Conservation (phyloP, 2,888 invertebrate species). For the Meteorus colon region DNA sequence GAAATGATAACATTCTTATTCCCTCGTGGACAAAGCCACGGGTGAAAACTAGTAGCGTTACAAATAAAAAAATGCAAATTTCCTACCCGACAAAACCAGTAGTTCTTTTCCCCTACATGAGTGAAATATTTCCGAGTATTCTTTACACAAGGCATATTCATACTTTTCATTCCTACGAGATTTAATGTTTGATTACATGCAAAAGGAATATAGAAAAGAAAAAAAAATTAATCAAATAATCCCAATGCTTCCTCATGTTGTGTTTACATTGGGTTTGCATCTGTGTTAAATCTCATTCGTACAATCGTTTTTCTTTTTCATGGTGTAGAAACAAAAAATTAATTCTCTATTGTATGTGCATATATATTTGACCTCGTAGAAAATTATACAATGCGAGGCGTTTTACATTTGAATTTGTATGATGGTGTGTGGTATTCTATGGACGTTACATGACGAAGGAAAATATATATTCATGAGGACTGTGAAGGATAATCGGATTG, state of each 20-base stretch:
- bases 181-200: not conserved
- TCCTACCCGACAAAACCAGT: no score
- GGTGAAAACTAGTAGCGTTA: no score
- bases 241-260: not conserved
- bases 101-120: no score
- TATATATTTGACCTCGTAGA: not conserved
- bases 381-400: not conserved
- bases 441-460: not conserved
- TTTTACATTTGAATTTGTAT: not conserved
- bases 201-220: not conserved
- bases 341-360: not conserved
- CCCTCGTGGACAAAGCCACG: no score
- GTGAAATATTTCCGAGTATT: no score
- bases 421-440: not conserved
- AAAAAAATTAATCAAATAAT: conserved; percentile 1
- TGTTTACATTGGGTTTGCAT: not conserved
- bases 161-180: not conserved
- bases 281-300: not conserved
- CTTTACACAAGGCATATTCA: no score
- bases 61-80: no score
- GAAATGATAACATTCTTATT: no score
- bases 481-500: conserved; percentile 51
- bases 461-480: conserved; percentile 40
- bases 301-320: not conserved
- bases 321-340: not conserved